These are phyloP conservation scores for Merops nubicus DNA, from an alignment of 2,113 vertebrate species.

Conservation along the genomic window DNA sequence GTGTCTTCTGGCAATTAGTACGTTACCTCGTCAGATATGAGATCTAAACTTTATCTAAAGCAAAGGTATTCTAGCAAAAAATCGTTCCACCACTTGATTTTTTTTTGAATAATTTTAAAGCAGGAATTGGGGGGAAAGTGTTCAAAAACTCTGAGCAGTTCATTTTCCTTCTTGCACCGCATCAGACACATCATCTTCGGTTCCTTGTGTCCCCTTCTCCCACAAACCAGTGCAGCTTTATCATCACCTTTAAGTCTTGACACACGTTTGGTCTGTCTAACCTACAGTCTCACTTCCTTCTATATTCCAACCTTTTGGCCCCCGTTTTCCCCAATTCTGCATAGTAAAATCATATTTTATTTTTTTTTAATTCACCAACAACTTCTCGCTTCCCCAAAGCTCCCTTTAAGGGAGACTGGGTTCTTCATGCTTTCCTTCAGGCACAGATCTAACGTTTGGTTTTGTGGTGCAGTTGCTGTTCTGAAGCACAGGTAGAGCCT, in stretches of 20 bases:
- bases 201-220: neutral
- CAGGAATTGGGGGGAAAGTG: neutral
- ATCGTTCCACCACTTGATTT: neutral
- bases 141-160: neutral
- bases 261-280: neutral
- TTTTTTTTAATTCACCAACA: neutral
- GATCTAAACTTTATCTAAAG: neutral
- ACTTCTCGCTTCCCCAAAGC: constrained; percentile 22
- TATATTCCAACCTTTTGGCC: neutral
- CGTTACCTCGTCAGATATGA: neutral
- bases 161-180: neutral
- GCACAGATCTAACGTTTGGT: neutral
- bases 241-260: neutral
- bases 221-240: neutral
- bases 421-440: neutral
- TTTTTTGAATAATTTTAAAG: neutral
- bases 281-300: constrained; percentile 49
- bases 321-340: neutral
- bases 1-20: neutral
- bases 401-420: neutral
- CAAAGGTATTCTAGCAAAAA: neutral
- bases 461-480: neutral
- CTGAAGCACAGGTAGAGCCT: neutral
- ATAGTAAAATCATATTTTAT: neutral
- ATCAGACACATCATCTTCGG: neutral